Conservation (phyloP, 2,888 invertebrate species). For the Gortyna flavago region DNA sequence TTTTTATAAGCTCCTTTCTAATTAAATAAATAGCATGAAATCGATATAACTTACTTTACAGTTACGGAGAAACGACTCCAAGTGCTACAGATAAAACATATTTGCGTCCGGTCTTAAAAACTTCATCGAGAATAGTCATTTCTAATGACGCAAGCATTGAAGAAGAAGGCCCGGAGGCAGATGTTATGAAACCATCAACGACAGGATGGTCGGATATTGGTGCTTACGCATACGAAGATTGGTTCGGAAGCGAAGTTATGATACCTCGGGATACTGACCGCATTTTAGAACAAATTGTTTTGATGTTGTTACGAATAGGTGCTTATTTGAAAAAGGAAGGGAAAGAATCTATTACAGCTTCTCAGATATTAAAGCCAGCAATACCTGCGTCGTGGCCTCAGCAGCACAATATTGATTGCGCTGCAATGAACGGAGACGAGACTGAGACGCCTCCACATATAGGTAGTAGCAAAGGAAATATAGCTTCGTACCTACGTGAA, state of each 20-base stretch:
- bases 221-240: conserved; percentile 81
- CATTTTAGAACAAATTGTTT: conserved; percentile 84
- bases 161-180: conserved; percentile 64
- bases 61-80: conserved; percentile 73
- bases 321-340: conserved; percentile 76
- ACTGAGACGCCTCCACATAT: conserved; percentile 79
- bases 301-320: conserved; percentile 83
- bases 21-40: not conserved
- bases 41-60: conserved; percentile 58
- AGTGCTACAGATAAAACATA: conserved; percentile 34
- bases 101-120: conserved; percentile 48
- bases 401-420: conserved; percentile 64
- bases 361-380: conserved; percentile 61
- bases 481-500: conserved; percentile 82
- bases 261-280: conserved; percentile 84
- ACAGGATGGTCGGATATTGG: conserved; percentile 75
- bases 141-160: conserved; percentile 69
- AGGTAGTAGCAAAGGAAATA: conserved; percentile 75
- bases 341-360: conserved; percentile 61
- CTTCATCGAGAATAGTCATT: conserved; percentile 55
- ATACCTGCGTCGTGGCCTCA: conserved; percentile 52
- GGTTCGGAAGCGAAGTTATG: conserved; percentile 79
- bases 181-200: conserved; percentile 65
- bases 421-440: conserved; percentile 70
- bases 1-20: not conserved